Percentiles rank a stretch among this genome's conserved stretches.
phyloP scores from a whole-genome alignment of 2,888 invertebrate species.

The Idaea aversata region DNA sequence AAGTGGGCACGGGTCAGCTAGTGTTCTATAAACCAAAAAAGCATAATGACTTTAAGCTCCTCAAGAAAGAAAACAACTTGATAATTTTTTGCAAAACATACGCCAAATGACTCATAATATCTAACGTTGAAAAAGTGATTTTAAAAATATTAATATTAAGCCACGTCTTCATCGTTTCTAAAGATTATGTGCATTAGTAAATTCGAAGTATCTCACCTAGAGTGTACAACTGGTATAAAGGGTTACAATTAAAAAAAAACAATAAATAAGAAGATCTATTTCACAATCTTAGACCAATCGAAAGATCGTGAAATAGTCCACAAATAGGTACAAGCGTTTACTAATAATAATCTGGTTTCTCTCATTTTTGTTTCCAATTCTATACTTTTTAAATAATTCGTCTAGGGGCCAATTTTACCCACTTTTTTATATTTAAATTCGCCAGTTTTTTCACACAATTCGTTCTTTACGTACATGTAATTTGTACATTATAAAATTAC shows the following conservation, averaged over 20 bases:
- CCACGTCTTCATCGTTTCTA: too few species aligned
- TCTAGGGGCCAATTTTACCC: background rate
- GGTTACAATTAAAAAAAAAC: background rate
- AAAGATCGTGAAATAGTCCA: background rate
- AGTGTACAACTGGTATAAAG: background rate
- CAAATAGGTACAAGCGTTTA: background rate
- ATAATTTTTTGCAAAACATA: too few species aligned
- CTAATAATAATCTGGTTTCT: background rate
- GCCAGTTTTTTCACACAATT: background rate
- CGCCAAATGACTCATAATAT: too few species aligned
- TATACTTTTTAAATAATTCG: background rate
- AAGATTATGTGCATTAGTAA: background rate
- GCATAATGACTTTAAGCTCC: too few species aligned
- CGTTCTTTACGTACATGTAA: background rate
- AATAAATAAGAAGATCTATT: background rate
- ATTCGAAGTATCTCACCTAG: background rate
- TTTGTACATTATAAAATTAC: background rate
- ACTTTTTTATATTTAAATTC: background rate
- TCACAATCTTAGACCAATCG: background rate
- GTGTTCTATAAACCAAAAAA: too few species aligned
- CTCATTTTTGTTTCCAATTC: background rate
- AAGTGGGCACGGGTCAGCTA: too few species aligned
- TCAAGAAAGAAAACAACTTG: too few species aligned
- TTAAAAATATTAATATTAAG: too few species aligned
- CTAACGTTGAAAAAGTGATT: too few species aligned